Conservation (phyloP, 2,888 invertebrate species). For the Ectobius pallidus region DNA sequence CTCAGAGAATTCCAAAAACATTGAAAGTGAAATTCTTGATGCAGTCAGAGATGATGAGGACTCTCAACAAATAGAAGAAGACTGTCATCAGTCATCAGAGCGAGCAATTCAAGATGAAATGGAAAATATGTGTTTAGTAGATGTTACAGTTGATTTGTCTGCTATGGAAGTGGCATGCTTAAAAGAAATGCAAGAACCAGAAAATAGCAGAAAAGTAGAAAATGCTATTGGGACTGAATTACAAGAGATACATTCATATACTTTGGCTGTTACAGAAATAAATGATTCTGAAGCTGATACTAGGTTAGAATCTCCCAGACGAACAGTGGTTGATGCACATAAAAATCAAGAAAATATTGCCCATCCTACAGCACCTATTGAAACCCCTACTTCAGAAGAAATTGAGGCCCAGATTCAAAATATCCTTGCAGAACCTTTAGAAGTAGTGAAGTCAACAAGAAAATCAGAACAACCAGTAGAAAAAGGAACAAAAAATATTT, state of each 20-base stretch:
- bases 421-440: background rate
- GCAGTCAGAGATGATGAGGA: constrained; percentile 39
- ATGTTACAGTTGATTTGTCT: constrained; percentile 19
- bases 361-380: constrained; percentile 12
- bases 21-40: constrained; percentile 41
- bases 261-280: constrained; percentile 27
- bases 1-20: constrained; percentile 24
- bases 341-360: background rate
- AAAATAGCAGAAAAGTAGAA: background rate
- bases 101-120: background rate
- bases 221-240: constrained; percentile 52
- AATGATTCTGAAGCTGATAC: constrained; percentile 37
- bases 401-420: background rate
- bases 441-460: constrained; percentile 36
- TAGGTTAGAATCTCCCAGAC: constrained; percentile 32
- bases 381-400: background rate
- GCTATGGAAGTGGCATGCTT: background rate
- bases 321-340: background rate
- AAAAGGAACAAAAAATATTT: background rate
- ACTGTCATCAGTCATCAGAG: background rate
- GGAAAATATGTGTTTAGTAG: background rate
- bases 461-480: background rate
- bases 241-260: constrained; percentile 49
- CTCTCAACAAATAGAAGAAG: background rate
- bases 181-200: constrained; percentile 12